phyloP scores from a whole-genome alignment of 2,797 vertebrate species.

The Leptoclinus maculatus region DNA sequence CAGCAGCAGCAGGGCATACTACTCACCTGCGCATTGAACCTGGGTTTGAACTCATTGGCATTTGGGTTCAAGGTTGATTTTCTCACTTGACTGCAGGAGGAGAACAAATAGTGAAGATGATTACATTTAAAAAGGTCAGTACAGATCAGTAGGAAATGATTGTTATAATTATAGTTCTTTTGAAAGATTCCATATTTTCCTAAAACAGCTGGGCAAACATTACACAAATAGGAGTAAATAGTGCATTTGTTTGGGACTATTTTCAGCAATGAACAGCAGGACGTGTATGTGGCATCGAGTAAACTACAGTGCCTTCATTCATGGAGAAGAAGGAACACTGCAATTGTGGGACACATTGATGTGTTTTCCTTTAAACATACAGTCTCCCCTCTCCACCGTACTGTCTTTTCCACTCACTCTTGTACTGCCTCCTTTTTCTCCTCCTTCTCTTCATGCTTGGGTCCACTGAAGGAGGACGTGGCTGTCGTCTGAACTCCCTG shows the following conservation, averaged over 20 bases:
- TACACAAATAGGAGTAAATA: neutral
- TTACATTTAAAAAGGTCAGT: neutral
- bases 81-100: constrained; percentile 91
- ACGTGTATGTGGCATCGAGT: neutral
- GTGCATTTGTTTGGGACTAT: neutral
- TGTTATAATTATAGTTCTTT: neutral
- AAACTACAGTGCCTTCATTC: neutral
- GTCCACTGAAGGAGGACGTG: constrained; percentile 84
- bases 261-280: neutral
- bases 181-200: neutral
- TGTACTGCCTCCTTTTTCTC: constrained; percentile 94
- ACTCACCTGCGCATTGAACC: constrained; percentile 93
- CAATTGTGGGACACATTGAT: neutral
- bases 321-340: neutral
- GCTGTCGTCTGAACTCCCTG: constrained; percentile 95
- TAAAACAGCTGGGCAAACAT: neutral
- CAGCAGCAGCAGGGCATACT: neutral
- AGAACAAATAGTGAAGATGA: constrained; percentile 27
- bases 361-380: neutral
- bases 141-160: neutral
- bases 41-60: constrained; percentile 98
- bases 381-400: neutral
- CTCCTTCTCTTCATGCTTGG: constrained; percentile 94
- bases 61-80: constrained; percentile 99
- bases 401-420: constrained; percentile 88